These are phyloP conservation scores for Drosophila atripex DNA, from an alignment of 2,888 invertebrate genomes.

Conservation along the genomic window DNA sequence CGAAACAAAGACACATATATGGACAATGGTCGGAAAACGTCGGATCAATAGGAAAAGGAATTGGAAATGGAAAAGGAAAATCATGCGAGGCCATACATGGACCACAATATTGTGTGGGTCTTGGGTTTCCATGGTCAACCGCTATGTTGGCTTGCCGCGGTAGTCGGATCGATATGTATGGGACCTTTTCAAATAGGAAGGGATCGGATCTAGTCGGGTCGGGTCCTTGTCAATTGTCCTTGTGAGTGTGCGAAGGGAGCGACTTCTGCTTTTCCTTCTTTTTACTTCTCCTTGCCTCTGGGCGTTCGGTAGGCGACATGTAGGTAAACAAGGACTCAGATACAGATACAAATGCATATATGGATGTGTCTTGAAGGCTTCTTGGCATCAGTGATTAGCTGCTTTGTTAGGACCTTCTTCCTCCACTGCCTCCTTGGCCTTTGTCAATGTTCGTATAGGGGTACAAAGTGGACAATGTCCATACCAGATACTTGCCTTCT, in stretches of 20 bases:
- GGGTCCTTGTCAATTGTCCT: slow-evolving; percentile 1
- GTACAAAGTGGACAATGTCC: slow-evolving; percentile 36
- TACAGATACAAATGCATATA: slow-evolving; percentile 11
- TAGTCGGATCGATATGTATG: slow-evolving; percentile 43
- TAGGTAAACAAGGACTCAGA: slow-evolving; percentile 49
- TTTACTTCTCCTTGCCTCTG: slow-evolving; percentile 26
- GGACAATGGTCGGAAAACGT: slow-evolving; percentile 42
- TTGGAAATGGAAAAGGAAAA: slow-evolving; percentile 27
- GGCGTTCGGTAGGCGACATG: slow-evolving; percentile 53
- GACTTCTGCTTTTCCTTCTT: slow-evolving; percentile 30
- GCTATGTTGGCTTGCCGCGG: slow-evolving; percentile 69
- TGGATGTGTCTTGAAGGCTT: slow-evolving; percentile 27
- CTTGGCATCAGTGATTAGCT: slow-evolving; percentile 40
- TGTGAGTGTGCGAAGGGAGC: slow-evolving; percentile 42
- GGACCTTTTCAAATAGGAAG: slow-evolving; percentile 20
- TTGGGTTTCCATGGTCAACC: slow-evolving; percentile 71
- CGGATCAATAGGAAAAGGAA: slow-evolving; percentile 46
- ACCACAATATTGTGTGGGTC: slow-evolving; percentile 38
- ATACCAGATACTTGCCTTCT: slow-evolving; percentile 40
- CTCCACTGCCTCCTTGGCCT: slow-evolving; percentile 32
- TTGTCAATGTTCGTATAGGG: slow-evolving; percentile 35
- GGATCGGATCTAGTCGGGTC: slow-evolving; percentile 11
- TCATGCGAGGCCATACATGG: slow-evolving; percentile 32
- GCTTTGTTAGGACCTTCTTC: slow-evolving; percentile 33
- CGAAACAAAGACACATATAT: slow-evolving; percentile 35